Evolutionary conservation across 2,888 invertebrate species (phyloP).

Genomic region (Agonopterix heracliana): DNA sequence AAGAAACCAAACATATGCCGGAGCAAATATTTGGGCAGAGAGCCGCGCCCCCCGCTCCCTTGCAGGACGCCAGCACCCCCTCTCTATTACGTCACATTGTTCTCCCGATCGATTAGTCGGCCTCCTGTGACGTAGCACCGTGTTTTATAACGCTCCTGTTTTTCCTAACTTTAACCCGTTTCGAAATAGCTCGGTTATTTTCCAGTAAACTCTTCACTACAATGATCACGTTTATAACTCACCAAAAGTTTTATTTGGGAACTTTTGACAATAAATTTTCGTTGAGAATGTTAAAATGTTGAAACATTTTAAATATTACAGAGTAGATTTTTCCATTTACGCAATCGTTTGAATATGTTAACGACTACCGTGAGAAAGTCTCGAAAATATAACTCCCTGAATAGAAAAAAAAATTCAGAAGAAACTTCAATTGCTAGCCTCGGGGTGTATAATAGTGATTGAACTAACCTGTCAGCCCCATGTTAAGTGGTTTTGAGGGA

Average conservation of each 20-base stretch:
- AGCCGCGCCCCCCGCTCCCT: constrained; percentile 30
- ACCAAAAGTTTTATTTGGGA: constrained; percentile 13
- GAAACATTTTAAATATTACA: constrained; percentile 1
- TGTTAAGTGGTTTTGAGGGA: constrained; percentile 73
- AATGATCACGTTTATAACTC: constrained; percentile 16
- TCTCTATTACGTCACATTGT: constrained; percentile 68
- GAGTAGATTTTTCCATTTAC: constrained; percentile 17
- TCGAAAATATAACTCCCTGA: constrained; percentile 46
- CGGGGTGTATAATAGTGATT: constrained; percentile 69
- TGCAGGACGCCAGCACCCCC: constrained; percentile 26
- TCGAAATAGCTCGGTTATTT: not conserved
- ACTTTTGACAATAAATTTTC: constrained; percentile 2
- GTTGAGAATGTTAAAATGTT: constrained; percentile 13
- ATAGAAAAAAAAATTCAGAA: constrained; percentile 54
- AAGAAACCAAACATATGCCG: constrained; percentile 74
- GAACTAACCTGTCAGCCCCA: constrained; percentile 76
- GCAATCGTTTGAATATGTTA: constrained; percentile 26
- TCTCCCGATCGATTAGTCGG: constrained; percentile 65
- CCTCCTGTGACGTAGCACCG: constrained; percentile 47
- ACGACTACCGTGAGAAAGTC: constrained; percentile 58
- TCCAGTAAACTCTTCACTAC: not conserved
- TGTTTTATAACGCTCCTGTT: constrained; percentile 43
- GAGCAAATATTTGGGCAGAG: constrained; percentile 68
- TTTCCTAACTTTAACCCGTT: constrained; percentile 14
- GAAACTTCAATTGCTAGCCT: constrained; percentile 62